Evolutionary conservation across 2,113 vertebrate species (phyloP).

Genomic region (Rhea pennata): DNA sequence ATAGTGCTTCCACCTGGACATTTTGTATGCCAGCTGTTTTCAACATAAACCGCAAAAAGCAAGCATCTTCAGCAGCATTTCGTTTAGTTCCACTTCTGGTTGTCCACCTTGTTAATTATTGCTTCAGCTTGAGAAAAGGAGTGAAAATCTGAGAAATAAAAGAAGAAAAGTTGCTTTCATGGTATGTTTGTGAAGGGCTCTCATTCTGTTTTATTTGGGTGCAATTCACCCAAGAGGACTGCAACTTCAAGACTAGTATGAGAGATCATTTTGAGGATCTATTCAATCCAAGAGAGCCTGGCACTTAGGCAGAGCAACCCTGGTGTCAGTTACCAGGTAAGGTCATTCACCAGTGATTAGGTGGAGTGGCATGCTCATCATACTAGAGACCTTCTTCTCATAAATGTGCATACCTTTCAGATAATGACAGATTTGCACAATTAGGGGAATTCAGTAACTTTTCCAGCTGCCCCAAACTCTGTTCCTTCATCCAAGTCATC

Average conservation of each 20-base stretch:
- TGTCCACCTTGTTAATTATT: background rate
- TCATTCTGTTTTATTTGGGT: background rate
- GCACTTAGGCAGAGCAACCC: fast-evolving
- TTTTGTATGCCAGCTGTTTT: fast-evolving
- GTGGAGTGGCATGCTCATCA: background rate
- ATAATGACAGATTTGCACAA: background rate
- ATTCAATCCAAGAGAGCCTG: background rate
- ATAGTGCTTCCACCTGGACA: background rate
- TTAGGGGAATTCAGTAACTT: background rate
- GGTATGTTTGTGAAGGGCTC: background rate
- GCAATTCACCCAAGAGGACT: background rate
- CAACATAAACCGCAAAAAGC: background rate
- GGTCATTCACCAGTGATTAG: background rate
- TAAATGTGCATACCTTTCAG: background rate
- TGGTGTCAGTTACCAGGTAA: background rate
- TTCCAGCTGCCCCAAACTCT: background rate
- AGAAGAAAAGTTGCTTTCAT: background rate
- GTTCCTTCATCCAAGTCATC: background rate
- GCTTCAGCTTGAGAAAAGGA: background rate
- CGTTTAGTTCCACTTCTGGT: background rate
- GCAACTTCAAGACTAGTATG: background rate
- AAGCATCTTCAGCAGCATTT: background rate
- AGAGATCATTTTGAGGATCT: background rate
- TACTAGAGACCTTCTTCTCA: background rate
- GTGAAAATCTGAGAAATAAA: background rate